Evolutionary conservation across 1,140 invertebrate species (phyloP), one percentile per base, ranked within the genome.

Genomic region (Drosophila kanapiae): DNA sequence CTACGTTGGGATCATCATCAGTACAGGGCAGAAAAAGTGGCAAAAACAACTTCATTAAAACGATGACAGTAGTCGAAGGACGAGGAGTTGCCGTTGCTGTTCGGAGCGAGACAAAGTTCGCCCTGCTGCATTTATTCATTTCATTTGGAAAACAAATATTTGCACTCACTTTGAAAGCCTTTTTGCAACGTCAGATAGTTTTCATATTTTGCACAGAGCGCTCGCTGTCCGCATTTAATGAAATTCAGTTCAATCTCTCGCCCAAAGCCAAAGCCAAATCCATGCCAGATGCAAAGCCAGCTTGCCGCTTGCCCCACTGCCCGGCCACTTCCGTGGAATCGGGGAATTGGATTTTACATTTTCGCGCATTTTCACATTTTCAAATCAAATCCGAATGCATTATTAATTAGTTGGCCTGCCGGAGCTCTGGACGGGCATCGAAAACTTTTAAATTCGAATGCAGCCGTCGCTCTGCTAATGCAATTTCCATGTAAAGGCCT

Each of bases 121-220:
- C 33, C 27, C 10, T 29, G 48, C 13, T 53, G 76, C 79, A 76
- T 83, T 80, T 88, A 80, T 84, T 75, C 74, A 88, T 83, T 78
- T 90, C 68, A 88, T 84, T 88, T 88, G 80, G 75, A 84, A 84
- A 75, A 64, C 85, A 88, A 88, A 88, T 88, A 88, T 88, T 87
- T 88, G 80, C 80, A 45, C 83, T 62, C 54, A 54, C 54, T 54
- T 33, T 48, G 45, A 58, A 69, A 76, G 53, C 43, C 57, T 43
- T 54, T 54, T 43, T 35, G 61, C 38, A 51, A 45, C 47, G 53
- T 33, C 53, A 74, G 76, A 51, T 49, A 71, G 45, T 83, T 82
- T 68, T 64, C 70, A 87, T 87, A 82, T 79, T 80, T 77, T 68
- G 45, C 45, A 49, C 82, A 54, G 48, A 27, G 45, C 37, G 75